phyloP scores from a whole-genome alignment of 2,797 vertebrate genomes.

The Rhincodon typus region DNA sequence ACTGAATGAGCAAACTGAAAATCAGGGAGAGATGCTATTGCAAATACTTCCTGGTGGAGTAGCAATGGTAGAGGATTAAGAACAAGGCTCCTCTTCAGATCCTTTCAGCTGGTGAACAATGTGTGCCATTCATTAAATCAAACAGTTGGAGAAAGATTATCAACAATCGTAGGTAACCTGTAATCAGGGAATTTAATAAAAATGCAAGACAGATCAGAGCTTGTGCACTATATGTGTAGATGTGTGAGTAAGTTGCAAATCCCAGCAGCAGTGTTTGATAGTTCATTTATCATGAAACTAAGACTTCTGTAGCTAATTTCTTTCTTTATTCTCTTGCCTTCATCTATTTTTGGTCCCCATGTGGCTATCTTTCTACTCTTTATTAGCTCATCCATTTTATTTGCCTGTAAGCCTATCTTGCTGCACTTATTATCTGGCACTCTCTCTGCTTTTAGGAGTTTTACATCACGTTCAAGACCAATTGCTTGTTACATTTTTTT shows the following conservation, averaged over 20 bases:
- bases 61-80: not conserved
- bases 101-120: not conserved
- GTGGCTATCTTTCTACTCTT: not conserved
- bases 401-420: not conserved
- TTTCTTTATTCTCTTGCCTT: not conserved
- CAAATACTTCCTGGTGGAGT: no score
- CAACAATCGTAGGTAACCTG: not conserved
- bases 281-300: not conserved
- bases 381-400: conserved; percentile 6
- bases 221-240: not conserved
- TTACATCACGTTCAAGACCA: not conserved
- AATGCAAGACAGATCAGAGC: not conserved
- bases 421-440: conserved; percentile 4
- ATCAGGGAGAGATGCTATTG: not conserved
- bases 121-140: not conserved
- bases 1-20: not conserved
- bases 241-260: not conserved
- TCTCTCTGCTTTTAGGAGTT: not conserved
- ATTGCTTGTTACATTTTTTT: conserved; percentile 33
- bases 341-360: not conserved
- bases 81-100: not conserved
- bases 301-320: no score
- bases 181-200: not conserved
- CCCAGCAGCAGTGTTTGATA: not conserved
- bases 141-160: not conserved